Base-by-base conservation (phyloP, 2,113 vertebrate genomes). In the Castor canadensis region DNA sequence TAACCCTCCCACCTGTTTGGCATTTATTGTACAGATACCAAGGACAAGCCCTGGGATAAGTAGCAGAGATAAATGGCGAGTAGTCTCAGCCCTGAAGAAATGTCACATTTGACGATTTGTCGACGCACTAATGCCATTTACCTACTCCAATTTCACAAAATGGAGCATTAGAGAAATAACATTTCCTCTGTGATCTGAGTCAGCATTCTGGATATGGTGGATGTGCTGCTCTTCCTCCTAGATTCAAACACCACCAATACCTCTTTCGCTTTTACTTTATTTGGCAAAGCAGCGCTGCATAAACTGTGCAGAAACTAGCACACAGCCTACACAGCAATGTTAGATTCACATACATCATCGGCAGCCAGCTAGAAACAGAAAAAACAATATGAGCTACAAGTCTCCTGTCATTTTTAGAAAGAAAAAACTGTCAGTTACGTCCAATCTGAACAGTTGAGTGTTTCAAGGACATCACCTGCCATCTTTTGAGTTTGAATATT, bases 281-380 rank as follows among this genome's bases (percentile, higher is more conserved):
- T 99, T 99, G 99, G 99, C 99, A 99, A 99, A 99, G 99, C 98
- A 99, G 98, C 98, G 98, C 96, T 98, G 98, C 69, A 95, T 98
- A 97, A 98, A 98, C 98, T 98, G 95, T 97, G 97, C 97, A 94
- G 97, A 97, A 98, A 98, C 62, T 96, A 97, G 97, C 97, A 98
- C 97, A 98, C 93, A 98, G 98, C 98, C 98, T 98, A 98, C 96
- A 96, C 97, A 97, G 91, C 96, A n/a, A 97, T 79, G 89, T 98
- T 97, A 97, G 97, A 96, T 98, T 94, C 96, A 98, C 95, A 97
- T 96, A 98, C 97, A 98, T 97, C 97, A 95, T 97, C 98, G 98
- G 98, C 97, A 98, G 97, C 98, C 98, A 98, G 98, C 97, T 98
- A 98, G 60, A 98, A 98, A 98, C 97, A 98, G 93, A 96, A 97